Evolutionary conservation across 37 sponge, comb jelly and placozoan species (phyloP).

Genomic region (Beroe forskalii): DNA sequence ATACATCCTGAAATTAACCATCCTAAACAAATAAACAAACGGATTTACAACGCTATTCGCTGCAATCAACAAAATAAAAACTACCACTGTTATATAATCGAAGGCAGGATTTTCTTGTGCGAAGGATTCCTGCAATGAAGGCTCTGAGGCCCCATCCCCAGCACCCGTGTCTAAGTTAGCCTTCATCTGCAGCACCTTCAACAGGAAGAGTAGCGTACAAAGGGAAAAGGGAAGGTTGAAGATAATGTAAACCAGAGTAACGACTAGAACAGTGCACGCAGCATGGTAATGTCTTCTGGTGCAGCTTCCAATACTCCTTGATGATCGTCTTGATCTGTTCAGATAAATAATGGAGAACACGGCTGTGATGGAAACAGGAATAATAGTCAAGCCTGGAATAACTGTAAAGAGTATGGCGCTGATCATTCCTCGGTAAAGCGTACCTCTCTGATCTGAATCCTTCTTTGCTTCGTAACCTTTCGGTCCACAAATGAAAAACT

Average conservation of each 20-base stretch:
- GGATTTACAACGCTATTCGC: constrained; percentile 5
- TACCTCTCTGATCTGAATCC: not conserved
- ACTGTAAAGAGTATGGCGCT: not conserved
- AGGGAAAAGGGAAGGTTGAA: constrained; percentile 14
- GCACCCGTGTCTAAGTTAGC: too few species aligned
- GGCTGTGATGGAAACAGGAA: not conserved
- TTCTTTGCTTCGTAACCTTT: not conserved
- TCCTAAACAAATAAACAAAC: not conserved
- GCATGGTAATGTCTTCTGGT: constrained; percentile 25
- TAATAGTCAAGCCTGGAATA: not conserved
- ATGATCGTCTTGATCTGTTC: not conserved
- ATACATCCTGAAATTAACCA: constrained; percentile 11
- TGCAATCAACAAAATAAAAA: constrained; percentile 7
- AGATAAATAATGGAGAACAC: not conserved
- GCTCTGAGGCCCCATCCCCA: not conserved
- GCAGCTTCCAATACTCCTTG: not conserved
- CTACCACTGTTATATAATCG: not conserved
- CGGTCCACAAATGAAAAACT: constrained; percentile 22
- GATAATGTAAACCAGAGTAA: not conserved
- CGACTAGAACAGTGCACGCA: not conserved
- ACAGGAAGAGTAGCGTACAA: not conserved
- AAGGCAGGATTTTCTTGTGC: not conserved
- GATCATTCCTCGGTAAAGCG: not conserved
- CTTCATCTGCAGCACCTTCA: not conserved
- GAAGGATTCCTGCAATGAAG: not conserved